Evolutionary conservation across 2,797 vertebrate genomes (phyloP).

Genomic region (Falco columbarius): DNA sequence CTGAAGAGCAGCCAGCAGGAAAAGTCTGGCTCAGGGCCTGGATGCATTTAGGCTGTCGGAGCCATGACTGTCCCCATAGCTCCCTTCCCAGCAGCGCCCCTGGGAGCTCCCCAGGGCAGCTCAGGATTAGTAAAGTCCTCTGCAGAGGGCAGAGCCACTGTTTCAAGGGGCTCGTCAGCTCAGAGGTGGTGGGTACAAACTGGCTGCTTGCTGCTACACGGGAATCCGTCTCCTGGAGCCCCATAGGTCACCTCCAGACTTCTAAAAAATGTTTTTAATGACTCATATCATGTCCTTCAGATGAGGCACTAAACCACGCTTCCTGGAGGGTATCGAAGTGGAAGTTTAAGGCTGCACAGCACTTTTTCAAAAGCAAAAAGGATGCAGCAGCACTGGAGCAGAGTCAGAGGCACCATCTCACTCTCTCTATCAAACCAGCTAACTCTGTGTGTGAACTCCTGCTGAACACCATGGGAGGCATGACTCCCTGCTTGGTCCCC

Average conservation of each 20-base stretch:
- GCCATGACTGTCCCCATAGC: background rate
- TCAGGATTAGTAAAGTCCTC: background rate
- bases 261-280: conserved; percentile 32
- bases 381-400: background rate
- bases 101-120: background rate
- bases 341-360: background rate
- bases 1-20: background rate
- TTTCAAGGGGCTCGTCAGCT: background rate
- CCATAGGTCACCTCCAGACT: conserved; percentile 40
- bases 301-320: conserved; percentile 7
- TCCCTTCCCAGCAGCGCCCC: background rate
- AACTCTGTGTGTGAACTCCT: background rate
- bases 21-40: background rate
- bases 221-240: background rate
- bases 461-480: background rate
- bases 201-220: background rate
- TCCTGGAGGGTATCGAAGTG: conserved; percentile 27
- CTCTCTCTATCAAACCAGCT: conserved; percentile 4
- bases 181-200: background rate
- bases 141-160: background rate
- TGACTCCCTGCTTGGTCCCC: background rate
- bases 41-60: background rate
- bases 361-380: conserved; percentile 28
- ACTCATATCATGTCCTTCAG: conserved; percentile 32
- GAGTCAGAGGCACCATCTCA: background rate